Percentiles rank a stretch among this genome's conserved stretches.
These are phyloP conservation scores for Phyllopteryx taeniolatus DNA, from an alignment of 2,113 vertebrate genomes.

Conservation along the genomic window DNA sequence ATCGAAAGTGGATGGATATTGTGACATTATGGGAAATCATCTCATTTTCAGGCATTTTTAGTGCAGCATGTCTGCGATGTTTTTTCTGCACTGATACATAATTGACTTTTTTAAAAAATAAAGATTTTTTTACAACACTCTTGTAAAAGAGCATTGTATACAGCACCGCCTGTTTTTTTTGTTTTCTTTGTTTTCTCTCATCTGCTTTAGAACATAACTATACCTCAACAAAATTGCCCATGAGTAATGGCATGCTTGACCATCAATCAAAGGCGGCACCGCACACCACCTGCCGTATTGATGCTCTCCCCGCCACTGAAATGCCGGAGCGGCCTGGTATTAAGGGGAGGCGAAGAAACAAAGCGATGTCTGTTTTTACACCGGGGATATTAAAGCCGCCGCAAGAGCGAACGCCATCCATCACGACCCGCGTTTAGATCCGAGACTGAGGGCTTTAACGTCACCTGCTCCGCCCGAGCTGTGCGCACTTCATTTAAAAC, in stretches of 20 bases:
- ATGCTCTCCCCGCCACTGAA: constrained; percentile 17
- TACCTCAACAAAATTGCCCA: constrained; percentile 33
- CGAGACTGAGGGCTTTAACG: constrained; percentile 32
- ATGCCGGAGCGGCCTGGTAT: constrained; percentile 14
- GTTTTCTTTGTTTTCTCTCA: background rate
- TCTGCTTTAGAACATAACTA: background rate
- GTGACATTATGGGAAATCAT: background rate
- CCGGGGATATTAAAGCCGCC: constrained; percentile 52
- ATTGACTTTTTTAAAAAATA: background rate
- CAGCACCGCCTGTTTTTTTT: background rate
- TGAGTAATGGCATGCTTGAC: constrained; percentile 30
- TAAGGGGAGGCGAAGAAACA: constrained; percentile 31
- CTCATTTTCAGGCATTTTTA: background rate
- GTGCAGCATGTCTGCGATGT: background rate
- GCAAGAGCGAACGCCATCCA: constrained; percentile 51
- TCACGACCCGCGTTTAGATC: constrained; percentile 48
- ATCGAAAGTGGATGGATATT: background rate
- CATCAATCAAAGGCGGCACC: constrained; percentile 27
- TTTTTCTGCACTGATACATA: background rate
- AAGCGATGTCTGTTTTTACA: constrained; percentile 16
- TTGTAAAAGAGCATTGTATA: background rate
- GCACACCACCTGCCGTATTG: background rate
- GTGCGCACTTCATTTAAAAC: constrained; percentile 23
- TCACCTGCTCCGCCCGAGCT: background rate
- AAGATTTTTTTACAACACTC: background rate